Conservation (phyloP, 92 coral and sea anemone genomes). For the Phymanthus crucifer region DNA sequence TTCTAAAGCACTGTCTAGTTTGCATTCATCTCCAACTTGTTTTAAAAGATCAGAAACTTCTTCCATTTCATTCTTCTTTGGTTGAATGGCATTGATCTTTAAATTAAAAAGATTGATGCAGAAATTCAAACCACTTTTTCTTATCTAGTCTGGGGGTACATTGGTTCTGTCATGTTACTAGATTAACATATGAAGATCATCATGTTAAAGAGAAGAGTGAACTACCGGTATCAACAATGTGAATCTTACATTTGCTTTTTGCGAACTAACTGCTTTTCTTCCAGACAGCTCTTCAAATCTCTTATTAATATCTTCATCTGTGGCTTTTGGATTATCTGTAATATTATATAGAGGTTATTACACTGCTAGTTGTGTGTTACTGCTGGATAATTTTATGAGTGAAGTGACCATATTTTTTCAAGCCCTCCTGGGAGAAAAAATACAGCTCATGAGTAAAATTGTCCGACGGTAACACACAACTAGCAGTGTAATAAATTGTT, state of each 20-base stretch:
- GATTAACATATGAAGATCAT: not conserved
- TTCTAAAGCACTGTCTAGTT: constrained; percentile 54
- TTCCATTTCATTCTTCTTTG: constrained; percentile 80
- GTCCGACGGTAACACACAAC: no score
- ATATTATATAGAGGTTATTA: not conserved
- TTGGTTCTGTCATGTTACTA: no score
- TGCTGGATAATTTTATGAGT: no score
- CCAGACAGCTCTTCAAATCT: constrained; percentile 89
- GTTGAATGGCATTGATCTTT: constrained; percentile 65
- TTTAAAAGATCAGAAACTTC: constrained; percentile 74
- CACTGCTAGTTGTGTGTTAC: no score
- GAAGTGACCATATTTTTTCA: not conserved
- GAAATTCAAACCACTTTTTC: not conserved
- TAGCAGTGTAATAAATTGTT: no score
- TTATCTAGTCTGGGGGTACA: no score
- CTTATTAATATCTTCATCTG: constrained; percentile 74
- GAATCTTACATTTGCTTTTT: constrained; percentile 59
- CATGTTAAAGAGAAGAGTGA: not conserved
- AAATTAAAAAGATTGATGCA: not conserved
- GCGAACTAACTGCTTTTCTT: constrained; percentile 73
- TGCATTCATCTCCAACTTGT: constrained; percentile 77
- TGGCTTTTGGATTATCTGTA: constrained; percentile 21
- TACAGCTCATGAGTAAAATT: no score
- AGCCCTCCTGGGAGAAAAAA: no score
- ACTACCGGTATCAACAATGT: not conserved